Evolutionary conservation across 2,113 vertebrate species (phyloP).

Genomic region (Athene cunicularia): DNA sequence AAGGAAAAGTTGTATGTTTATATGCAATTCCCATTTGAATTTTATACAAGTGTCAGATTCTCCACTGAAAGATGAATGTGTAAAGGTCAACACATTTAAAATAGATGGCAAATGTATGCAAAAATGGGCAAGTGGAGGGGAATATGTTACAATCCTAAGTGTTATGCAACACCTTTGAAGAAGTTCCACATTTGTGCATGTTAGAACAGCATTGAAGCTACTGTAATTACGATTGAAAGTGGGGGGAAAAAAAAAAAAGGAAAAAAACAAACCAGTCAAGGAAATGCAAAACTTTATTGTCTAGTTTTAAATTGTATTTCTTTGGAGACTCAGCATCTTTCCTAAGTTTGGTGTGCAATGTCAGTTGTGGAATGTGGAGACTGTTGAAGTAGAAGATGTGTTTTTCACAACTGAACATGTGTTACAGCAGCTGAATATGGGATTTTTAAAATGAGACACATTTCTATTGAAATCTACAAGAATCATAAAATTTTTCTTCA

Average conservation of each 20-base stretch:
- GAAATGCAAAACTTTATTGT: neutral
- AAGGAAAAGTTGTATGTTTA: neutral
- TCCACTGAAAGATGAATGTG: neutral
- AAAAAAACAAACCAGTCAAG: neutral
- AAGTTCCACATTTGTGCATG: neutral
- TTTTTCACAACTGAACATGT: neutral
- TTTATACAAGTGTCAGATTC: neutral
- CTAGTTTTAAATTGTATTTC: neutral
- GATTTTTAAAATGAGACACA: rapidly evolving
- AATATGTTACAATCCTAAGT: neutral
- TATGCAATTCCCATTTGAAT: neutral
- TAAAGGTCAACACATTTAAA: neutral
- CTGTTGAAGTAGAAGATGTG: neutral
- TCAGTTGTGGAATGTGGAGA: neutral
- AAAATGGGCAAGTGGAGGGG: neutral
- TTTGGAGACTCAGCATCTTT: neutral
- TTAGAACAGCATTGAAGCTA: neutral
- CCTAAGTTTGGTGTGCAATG: neutral
- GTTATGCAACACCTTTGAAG: neutral
- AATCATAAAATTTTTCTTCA: neutral
- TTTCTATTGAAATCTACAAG: neutral
- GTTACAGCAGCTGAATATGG: neutral
- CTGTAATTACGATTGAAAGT: neutral
- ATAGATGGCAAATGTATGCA: neutral
- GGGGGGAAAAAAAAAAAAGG: rapidly evolving